Evolutionary conservation across 2,888 invertebrate species (phyloP).

Genomic region (Agrochola lychnidis): DNA sequence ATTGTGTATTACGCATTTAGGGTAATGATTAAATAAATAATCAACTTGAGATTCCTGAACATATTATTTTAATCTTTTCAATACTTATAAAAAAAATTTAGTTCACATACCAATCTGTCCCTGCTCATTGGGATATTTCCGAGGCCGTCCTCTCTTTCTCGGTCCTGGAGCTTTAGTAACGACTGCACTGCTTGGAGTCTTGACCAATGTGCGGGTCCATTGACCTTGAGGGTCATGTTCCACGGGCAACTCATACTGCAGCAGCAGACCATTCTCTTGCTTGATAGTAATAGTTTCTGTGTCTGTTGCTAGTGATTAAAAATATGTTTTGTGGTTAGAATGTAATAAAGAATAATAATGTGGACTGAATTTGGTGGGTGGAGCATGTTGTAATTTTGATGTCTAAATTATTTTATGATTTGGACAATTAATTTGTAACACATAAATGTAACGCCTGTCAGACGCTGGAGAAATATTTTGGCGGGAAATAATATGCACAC

Average conservation of each 20-base stretch:
- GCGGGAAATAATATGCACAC: constrained; percentile 41
- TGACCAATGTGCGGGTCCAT: constrained; percentile 83
- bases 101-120: constrained; percentile 84
- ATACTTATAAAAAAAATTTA: not conserved
- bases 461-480: constrained; percentile 22
- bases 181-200: constrained; percentile 77
- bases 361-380: not conserved
- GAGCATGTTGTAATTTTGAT: not conserved
- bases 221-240: constrained; percentile 85
- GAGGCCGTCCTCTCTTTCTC: constrained; percentile 84
- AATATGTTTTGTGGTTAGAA: constrained; percentile 14
- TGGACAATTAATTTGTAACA: constrained; percentile 36
- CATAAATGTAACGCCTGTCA: constrained; percentile 30
- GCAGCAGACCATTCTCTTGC: constrained; percentile 87
- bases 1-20: too few species aligned
- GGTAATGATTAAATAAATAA: not conserved
- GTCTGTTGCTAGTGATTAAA: constrained; percentile 73
- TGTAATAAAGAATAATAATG: not conserved
- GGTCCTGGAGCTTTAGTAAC: constrained; percentile 86
- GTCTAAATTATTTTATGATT: not conserved
- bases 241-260: constrained; percentile 88
- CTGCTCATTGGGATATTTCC: constrained; percentile 88
- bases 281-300: constrained; percentile 89
- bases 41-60: not conserved
- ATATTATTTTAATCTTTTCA: not conserved